These are phyloP conservation scores for Porites lobata DNA, from an alignment of 92 coral and sea anemone genomes.

Conservation along the genomic window DNA sequence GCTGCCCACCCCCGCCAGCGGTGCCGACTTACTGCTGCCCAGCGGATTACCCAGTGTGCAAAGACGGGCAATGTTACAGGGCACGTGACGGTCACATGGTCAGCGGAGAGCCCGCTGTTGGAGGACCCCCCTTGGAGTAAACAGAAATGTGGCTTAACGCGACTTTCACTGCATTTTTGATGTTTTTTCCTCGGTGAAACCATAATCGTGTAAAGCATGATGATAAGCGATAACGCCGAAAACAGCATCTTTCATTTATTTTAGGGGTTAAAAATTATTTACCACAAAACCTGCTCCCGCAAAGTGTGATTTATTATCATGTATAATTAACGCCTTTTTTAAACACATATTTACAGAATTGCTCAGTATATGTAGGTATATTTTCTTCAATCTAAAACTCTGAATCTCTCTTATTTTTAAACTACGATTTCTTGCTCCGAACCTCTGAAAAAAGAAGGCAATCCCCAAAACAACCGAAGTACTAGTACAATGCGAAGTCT, in stretches of 20 bases:
- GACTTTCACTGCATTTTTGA: too few species aligned
- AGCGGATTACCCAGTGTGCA: conserved; percentile 57
- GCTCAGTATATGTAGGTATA: background rate
- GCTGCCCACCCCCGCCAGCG: conserved; percentile 72
- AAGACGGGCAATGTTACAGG: conserved; percentile 63
- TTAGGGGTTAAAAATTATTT: background rate
- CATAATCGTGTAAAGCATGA: too few species aligned
- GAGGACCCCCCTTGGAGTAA: background rate
- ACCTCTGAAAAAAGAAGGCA: background rate
- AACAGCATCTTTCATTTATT: too few species aligned
- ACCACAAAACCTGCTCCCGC: background rate
- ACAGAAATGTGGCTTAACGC: too few species aligned
- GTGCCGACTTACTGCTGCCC: conserved; percentile 75
- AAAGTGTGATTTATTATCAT: conserved; percentile 12
- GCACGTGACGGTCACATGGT: conserved; percentile 59
- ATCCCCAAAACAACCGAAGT: background rate
- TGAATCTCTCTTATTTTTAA: background rate
- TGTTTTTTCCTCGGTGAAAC: too few species aligned
- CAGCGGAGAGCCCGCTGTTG: conserved; percentile 54
- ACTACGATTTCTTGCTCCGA: background rate
- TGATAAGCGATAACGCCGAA: too few species aligned
- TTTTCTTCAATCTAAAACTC: conserved; percentile 8
- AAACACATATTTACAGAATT: conserved; percentile 17
- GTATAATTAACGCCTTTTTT: conserved; percentile 9
- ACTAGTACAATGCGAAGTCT: background rate